These are phyloP conservation scores for Saimiri boliviensis DNA, from an alignment of 2,113 vertebrate genomes.

Conservation along the genomic window DNA sequence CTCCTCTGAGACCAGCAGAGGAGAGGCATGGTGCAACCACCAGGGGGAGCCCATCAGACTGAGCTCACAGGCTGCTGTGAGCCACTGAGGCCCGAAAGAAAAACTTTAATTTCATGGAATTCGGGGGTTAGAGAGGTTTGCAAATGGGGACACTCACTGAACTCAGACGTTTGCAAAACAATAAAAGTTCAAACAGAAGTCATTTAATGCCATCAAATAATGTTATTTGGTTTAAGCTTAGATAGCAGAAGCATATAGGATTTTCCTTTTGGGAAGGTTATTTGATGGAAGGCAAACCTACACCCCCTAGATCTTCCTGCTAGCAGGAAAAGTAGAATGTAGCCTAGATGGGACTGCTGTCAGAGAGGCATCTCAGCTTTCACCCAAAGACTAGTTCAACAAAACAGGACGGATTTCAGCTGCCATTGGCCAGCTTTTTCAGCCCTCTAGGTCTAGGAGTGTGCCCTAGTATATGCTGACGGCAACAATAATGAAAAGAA, in stretches of 20 bases:
- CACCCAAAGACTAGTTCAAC: background rate
- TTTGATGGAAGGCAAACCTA: background rate
- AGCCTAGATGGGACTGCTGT: background rate
- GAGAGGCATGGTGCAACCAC: background rate
- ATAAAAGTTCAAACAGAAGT: background rate
- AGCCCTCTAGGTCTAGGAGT: background rate
- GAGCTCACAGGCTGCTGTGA: background rate
- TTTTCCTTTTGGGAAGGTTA: slow-evolving; percentile 18
- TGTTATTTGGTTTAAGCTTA: slow-evolving; percentile 9
- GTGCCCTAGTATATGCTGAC: background rate
- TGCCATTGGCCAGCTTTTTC: background rate
- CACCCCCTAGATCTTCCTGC: background rate
- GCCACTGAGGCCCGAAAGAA: background rate
- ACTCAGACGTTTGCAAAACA: slow-evolving; percentile 41
- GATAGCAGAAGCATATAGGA: background rate
- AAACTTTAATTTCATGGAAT: background rate
- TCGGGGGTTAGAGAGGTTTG: slow-evolving; percentile 17
- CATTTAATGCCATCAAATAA: background rate
- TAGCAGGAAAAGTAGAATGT: background rate
- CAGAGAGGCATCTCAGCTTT: background rate
- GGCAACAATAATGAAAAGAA: background rate
- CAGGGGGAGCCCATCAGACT: background rate
- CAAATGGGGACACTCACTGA: slow-evolving; percentile 15
- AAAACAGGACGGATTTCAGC: background rate
- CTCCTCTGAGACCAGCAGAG: background rate